Base-by-base conservation (phyloP, 2,888 invertebrate genomes). In the Aethes cnicana region DNA sequence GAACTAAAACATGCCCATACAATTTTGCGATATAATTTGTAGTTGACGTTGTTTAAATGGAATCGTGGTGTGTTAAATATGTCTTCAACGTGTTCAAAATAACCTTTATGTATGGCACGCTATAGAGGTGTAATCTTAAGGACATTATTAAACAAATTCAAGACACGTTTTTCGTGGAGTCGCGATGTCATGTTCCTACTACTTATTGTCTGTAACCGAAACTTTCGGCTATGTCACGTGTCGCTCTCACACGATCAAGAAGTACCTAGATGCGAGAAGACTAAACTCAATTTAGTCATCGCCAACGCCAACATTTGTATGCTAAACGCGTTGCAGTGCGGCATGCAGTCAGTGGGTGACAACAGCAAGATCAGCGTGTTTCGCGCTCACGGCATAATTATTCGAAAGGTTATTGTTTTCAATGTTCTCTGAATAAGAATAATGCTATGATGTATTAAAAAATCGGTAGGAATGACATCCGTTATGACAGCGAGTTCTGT, bases 101-200 rank as follows among this genome's bases (percentile, higher is more conserved):
- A 28, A 7, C 8, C 5, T 17, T 6, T 16, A 30, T 30, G 37
- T 30, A 39, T 16, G 36, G 26, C 14, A 28, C 18, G 6, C 6
- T 18, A 17, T 17, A 2, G 4, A 35, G 18, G 32, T 16, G 26
- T 35, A 26, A 9, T 18, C n/a, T n/a, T 42, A 17, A 7, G 36
- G 37, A 7, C 33, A 23, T 14, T 53, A 23, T 17, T 33, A 17
- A 49, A 58, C 42, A 50, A 39, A 52, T 49, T 59, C 53, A 49
- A 42, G 53, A 59, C 62, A 66, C 56, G 53, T 59, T 43, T 57
- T 65, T 69, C 62, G 60, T 61, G 58, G 59, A 58, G 64, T 33
- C 50, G 52, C 66, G 64, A 68, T 63, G 64, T 69, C 68, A 67
- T 65, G 58, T 57, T 63, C 58, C 48, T 49, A 44, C 57, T 56